These are phyloP conservation scores for Trachymyrmex cornetzi DNA, from an alignment of 1,140 invertebrate species.

Conservation along the genomic window DNA sequence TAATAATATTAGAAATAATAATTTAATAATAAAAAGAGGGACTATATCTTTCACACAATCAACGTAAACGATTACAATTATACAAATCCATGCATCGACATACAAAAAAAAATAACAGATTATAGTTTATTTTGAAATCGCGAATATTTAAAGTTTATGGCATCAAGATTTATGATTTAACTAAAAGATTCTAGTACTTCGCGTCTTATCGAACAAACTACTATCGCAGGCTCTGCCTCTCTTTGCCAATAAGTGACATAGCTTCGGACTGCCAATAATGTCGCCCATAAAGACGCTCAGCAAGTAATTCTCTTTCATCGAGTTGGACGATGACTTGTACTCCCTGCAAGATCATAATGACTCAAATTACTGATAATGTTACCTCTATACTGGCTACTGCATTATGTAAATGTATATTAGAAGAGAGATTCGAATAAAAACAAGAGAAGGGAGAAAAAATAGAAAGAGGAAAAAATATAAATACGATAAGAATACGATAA, in stretches of 20 bases:
- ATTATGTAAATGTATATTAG: not conserved
- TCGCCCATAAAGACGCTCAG: constrained; percentile 94
- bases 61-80: not conserved
- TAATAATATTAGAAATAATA: not conserved
- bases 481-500: not conserved
- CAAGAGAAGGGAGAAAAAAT: not conserved
- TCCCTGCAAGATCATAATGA: constrained; percentile 88
- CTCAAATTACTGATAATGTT: not conserved
- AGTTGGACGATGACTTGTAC: constrained; percentile 91
- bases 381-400: not conserved
- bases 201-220: constrained; percentile 67
- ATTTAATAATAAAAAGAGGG: not conserved
- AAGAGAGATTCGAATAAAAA: not conserved
- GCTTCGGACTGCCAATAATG: constrained; percentile 91
- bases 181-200: not conserved
- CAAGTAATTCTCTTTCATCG: constrained; percentile 92
- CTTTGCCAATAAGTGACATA: constrained; percentile 93
- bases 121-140: constrained; percentile 9
- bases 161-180: constrained; percentile 62
- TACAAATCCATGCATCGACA: not conserved
- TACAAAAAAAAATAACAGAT: not conserved
- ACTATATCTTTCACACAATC: not conserved
- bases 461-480: not conserved
- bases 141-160: constrained; percentile 26
- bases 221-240: constrained; percentile 87